Evolutionary conservation across 2,113 vertebrate genomes (phyloP), one percentile per base, ranked within the genome.

Genomic region (Lampris megalopsis): DNA sequence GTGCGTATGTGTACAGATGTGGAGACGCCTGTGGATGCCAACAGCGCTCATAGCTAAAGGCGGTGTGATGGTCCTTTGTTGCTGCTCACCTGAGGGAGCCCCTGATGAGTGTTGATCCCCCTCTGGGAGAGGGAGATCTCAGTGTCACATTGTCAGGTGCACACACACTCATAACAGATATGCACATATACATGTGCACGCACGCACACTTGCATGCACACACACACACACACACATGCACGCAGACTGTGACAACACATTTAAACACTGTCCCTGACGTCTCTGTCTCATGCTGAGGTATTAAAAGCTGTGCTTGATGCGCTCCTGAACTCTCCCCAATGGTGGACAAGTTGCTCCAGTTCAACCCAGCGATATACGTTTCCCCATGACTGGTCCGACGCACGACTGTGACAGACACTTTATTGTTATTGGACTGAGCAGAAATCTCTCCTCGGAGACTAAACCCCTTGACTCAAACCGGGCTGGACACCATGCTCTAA

Each of bases 401-500:
- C 24, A 0, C 24, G 24, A 24, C 24, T 24, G 24, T 24, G 24
- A 24, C 24, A 24, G 24, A 24, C 24, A 24, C 9, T 4, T 48
- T 9, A 48, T 48, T 48, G 9, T 48, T 24, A 24, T 24, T 24
- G 24, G 24, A 24, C 24, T 24, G 24, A 24, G 24, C 24, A 24
- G 24, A 24, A 24, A 24, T 24, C 24, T 45, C 71, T 62, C 58
- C 53, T 65, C 82, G 24, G 24, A 24, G 24, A 24, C 24, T 0
- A 24, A 24, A 24, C 71, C 68, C 70, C 71, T 50, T 65, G 63
- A 60, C 63, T 57, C 58, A 60, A 82, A 72, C 62, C 49, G 52
- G 73, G 47, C 37, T 58, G 65, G 73, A 80, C 58, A 71, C 49
- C 2, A 2, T 73, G 54, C 70, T 56, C 24, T 24, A 24, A 6